Percentiles rank a stretch among this genome's conserved stretches.
Conservation (phyloP, 2,888 invertebrate species). For the Geophilus truncorum region DNA sequence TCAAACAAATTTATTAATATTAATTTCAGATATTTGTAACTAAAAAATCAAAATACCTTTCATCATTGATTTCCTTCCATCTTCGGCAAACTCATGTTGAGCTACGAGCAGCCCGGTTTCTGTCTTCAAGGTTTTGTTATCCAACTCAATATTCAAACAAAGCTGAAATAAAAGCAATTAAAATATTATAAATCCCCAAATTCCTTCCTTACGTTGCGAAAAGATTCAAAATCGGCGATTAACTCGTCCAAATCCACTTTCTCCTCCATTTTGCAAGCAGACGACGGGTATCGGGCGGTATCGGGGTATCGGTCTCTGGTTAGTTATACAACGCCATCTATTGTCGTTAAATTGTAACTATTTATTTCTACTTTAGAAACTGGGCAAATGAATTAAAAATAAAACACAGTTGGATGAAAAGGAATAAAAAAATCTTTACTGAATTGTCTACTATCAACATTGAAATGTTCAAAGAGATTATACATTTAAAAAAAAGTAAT, state of each 20-base stretch:
- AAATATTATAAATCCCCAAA: neutral
- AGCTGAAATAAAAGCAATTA: neutral
- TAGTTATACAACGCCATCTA: neutral
- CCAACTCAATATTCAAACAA: neutral
- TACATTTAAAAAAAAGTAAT: neutral
- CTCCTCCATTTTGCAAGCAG: neutral
- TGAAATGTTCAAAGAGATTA: neutral
- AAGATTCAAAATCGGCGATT: neutral
- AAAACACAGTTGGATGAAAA: neutral
- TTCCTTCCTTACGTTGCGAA: neutral
- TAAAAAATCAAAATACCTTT: neutral
- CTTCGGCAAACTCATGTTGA: neutral
- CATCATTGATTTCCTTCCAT: neutral
- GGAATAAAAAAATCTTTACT: conserved; percentile 16
- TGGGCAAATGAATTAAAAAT: neutral
- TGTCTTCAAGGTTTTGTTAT: neutral
- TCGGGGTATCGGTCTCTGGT: too few species aligned
- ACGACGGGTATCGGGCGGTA: too few species aligned
- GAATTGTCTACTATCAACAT: conserved; percentile 3
- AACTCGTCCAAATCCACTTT: neutral
- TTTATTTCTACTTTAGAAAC: too few species aligned
- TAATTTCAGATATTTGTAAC: neutral
- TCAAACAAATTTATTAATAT: neutral
- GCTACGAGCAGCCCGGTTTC: neutral
- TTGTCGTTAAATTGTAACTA: neutral